These are phyloP conservation scores for Poeciliopsis gracilis DNA, from an alignment of 2,797 vertebrate genomes.

Conservation along the genomic window DNA sequence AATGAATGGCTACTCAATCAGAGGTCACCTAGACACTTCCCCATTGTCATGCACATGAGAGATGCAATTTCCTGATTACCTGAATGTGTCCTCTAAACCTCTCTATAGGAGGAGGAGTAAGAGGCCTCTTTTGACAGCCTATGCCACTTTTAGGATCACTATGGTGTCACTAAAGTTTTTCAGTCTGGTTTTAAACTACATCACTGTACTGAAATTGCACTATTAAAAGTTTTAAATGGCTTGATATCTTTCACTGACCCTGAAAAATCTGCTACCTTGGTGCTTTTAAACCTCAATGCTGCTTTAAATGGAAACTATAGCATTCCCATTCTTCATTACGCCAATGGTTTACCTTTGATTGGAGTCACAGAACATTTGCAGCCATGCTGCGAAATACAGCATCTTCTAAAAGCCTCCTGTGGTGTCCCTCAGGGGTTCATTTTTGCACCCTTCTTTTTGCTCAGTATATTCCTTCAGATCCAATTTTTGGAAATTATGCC, in stretches of 20 bases:
- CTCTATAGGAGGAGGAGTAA: background rate
- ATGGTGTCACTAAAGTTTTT: background rate
- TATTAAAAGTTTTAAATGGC: background rate
- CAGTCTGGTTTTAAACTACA: conserved; percentile 1
- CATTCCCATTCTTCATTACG: background rate
- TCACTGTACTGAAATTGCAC: background rate
- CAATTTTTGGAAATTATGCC: background rate
- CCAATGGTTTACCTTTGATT: background rate
- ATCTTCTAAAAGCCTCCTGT: background rate
- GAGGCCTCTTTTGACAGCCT: background rate
- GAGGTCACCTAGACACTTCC: conserved; percentile 69
- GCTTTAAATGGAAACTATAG: background rate
- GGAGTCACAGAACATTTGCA: background rate
- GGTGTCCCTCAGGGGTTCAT: background rate
- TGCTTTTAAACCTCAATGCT: background rate
- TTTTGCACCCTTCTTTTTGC: background rate
- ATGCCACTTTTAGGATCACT: background rate
- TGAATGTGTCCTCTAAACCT: conserved; percentile 27
- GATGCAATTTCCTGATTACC: conserved; percentile 67
- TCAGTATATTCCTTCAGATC: background rate
- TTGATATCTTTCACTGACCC: background rate
- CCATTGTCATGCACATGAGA: conserved; percentile 62
- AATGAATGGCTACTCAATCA: conserved; percentile 61
- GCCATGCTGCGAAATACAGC: background rate
- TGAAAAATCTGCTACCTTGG: background rate